Base-by-base conservation (phyloP, 2,888 invertebrate species). In the Galerucella pusilla region DNA sequence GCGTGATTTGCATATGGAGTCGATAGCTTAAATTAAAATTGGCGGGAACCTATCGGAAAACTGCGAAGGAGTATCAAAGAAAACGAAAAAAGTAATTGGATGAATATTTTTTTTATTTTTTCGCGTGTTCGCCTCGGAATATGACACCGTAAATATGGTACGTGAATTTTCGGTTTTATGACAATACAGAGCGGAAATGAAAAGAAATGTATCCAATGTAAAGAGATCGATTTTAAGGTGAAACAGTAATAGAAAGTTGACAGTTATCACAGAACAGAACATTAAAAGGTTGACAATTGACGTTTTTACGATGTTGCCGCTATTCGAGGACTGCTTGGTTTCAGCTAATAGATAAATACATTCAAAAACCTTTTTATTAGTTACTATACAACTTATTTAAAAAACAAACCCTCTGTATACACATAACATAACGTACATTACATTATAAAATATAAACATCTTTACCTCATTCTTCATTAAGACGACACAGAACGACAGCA, bases 1-100 rank as follows among this genome's bases (percentile, higher is more conserved):
- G 85, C 86, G 86, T 85, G 86, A 87, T 87, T 87, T 87, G 87
- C 86, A 87, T 87, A 85, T 86, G 85, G 83, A 86, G 84, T 82
- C 82, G 85, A 85, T 85, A 83, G 85, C 84, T 85, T 86, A 85
- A 86, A 86, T 85, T 86, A 85, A 86, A 86, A 86, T 82, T 83
- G 79, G 79, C 79, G 78, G 78, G 73, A 75, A 75, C 68, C 74
- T 70, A 74, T 75, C 75, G 63, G 60, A 57, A 70, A 64, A 71
- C 64, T 49, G 46, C 16, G 66, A 72, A 72, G 28, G 66, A 60
- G 60, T 60, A 66, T 66, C 10, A 54, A 60, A 72, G 72, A 67
- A 72, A 66, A 72, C 61, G 72, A 67, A 72, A 28, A 72, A 72
- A 67, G 60, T 66, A 67, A 66, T 66, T 60, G 66, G 60, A 67